Base-by-base conservation (phyloP, 2,888 invertebrate species). In the Macrophya alboannulata region DNA sequence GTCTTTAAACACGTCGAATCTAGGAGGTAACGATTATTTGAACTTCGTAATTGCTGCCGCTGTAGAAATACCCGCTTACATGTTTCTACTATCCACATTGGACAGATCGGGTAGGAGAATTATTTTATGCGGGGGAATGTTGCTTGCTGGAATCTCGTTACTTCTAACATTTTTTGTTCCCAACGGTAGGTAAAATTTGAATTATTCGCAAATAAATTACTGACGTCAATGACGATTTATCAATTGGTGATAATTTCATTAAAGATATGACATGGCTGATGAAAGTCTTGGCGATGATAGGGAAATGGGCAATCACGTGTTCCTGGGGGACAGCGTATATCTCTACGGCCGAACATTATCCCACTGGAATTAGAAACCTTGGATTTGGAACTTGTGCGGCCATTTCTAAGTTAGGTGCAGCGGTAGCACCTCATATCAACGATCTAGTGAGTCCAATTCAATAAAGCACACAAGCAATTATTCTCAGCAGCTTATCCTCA, bases 301-400 rank as follows among this genome's bases (percentile, higher is more conserved):
- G 96, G 10, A 97, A 97, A 94, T 92, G 97, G 88, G 95, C 96
- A 68, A 97, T 97, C 84, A 97, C 97, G 0, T 95, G 96, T 0
- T 96, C 96, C 40, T 97, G 97, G 89, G 97, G 96, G 71, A 96
- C 96, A 0, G 95, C 97, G 71, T 97, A 97, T 89, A 95, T 97
- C 77, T 96, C 96, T 91, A 96, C 97, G 0, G 96, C 96, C 1
- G 97, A 97, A 93, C 96, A 96, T 91, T 97, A 96, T 90, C 97
- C 97, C 21, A 97, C 97, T 8, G 96, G 96, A 21, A 96, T 97
- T 68, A 93, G 96, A 87, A 96, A 96, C 89, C 95, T 95, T 65
- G 96, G 95, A 45, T 92, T 96, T 65, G 96, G 96, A 15, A 95
- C 96, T 8, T 95, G 95, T 81, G 96, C 96, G 4, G 96, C 95